Evolutionary conservation across 2,113 vertebrate species (phyloP).

Genomic region (Ramphastos sulfuratus): DNA sequence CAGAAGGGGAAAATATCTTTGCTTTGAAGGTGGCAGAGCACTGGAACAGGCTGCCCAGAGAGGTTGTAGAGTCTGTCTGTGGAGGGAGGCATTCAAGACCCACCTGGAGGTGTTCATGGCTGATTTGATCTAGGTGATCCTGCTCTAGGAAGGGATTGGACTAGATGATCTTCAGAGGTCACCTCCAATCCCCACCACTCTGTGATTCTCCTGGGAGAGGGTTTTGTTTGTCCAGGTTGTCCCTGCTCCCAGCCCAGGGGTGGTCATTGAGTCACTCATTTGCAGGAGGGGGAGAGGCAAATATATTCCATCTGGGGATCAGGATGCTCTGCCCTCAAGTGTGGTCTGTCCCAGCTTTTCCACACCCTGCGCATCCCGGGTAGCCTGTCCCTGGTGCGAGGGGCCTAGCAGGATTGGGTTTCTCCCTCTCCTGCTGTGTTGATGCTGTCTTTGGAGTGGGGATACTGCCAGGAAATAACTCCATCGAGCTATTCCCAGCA

Average conservation of each 20-base stretch:
- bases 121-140: too few species aligned
- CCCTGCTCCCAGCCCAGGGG: not conserved
- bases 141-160: too few species aligned
- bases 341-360: not conserved
- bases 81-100: too few species aligned
- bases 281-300: not conserved
- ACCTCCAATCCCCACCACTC: too few species aligned
- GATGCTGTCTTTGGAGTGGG: not conserved
- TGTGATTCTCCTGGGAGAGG: not conserved
- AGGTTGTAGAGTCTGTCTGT: too few species aligned
- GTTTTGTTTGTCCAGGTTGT: not conserved
- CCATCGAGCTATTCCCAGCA: not conserved
- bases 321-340: not conserved
- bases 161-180: too few species aligned
- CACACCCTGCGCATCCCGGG: not conserved
- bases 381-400: rapidly evolving
- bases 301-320: not conserved
- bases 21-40: too few species aligned
- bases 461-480: not conserved
- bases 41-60: too few species aligned
- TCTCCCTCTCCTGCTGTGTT: not conserved
- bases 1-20: too few species aligned
- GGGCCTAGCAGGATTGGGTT: not conserved
- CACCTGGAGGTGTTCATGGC: too few species aligned
- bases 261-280: not conserved